A percentile compares a stretch with the other conserved stretches of the same genome.
Evolutionary conservation across 2,113 vertebrate species (phyloP).

Genomic region (Nanorana parkeri): DNA sequence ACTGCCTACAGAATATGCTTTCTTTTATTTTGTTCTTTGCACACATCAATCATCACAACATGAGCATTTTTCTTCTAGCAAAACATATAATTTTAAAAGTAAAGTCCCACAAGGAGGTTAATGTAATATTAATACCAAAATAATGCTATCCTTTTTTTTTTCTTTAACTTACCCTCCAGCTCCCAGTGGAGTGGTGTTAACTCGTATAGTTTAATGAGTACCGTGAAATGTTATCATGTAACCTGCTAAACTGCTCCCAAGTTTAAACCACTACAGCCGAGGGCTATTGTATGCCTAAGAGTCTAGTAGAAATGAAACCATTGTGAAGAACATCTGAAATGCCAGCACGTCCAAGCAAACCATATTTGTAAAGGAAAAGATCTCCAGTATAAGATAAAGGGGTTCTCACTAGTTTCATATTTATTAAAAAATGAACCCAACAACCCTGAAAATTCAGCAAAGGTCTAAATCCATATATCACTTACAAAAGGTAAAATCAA

Average conservation of each 20-base stretch:
- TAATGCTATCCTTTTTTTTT: neutral
- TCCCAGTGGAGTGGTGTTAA: conserved; percentile 18
- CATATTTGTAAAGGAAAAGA: too few species aligned
- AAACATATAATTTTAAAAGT: conserved; percentile 32
- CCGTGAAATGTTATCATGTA: conserved; percentile 6
- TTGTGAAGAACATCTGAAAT: too few species aligned
- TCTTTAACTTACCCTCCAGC: neutral
- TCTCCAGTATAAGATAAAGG: too few species aligned
- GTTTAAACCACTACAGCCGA: neutral
- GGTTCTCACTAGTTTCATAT: too few species aligned
- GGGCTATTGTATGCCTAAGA: neutral
- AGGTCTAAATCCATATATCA: too few species aligned
- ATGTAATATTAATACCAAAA: conserved; percentile 44
- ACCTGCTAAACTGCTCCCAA: neutral
- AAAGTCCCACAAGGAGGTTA: conserved; percentile 31
- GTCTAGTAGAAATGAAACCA: neutral
- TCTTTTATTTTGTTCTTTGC: neutral
- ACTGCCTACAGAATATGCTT: neutral
- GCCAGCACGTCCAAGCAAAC: neutral
- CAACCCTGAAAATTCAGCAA: too few species aligned
- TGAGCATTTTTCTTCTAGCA: conserved; percentile 22
- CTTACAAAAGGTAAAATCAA: too few species aligned
- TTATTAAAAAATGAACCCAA: too few species aligned
- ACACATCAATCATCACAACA: conserved; percentile 14
- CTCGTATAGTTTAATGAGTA: conserved; percentile 8